Evolutionary conservation across 2,113 vertebrate species (phyloP).

Genomic region (Eurystomus gularis): DNA sequence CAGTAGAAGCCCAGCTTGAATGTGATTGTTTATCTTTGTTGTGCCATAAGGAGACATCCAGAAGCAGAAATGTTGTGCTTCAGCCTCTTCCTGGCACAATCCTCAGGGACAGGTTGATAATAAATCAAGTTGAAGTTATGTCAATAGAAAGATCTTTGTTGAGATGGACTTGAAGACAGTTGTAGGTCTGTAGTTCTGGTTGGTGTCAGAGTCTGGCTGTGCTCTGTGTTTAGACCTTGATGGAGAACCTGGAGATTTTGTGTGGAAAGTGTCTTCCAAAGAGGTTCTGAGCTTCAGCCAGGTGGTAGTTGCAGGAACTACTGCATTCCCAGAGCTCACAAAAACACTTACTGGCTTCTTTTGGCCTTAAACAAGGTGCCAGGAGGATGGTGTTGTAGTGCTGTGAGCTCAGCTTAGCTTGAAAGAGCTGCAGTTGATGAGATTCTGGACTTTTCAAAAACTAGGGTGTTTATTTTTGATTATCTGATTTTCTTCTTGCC

Average conservation of each 20-base stretch:
- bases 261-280: background rate
- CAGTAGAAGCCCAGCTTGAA: background rate
- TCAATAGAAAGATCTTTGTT: background rate
- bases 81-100: background rate
- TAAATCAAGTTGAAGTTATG: background rate
- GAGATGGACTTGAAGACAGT: background rate
- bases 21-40: background rate
- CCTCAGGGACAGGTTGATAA: background rate
- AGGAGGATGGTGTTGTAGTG: background rate
- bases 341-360: background rate
- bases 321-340: accelerated
- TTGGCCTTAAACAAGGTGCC: background rate
- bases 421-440: background rate
- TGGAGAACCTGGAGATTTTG: background rate
- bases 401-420: background rate
- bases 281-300: background rate
- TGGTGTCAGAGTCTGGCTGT: background rate
- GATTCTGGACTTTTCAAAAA: background rate
- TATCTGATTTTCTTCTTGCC: background rate
- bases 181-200: background rate
- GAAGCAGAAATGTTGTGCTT: background rate
- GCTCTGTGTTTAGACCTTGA: background rate
- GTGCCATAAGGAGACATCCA: background rate
- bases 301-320: background rate
- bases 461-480: background rate